Base-by-base conservation (phyloP, 2,888 invertebrate genomes). In the Heteropelma amictum region DNA sequence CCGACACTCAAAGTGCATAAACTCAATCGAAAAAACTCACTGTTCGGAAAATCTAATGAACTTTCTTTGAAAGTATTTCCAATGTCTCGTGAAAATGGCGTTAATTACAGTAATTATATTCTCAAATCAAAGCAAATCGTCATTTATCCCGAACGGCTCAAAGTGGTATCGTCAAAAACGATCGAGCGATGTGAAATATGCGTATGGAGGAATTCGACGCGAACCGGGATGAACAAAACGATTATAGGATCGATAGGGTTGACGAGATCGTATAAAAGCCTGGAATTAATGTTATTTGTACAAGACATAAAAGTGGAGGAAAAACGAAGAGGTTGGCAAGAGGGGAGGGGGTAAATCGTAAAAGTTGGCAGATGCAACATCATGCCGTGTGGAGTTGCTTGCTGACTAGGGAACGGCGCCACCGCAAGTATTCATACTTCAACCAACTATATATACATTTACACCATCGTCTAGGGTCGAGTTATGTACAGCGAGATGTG, bases 221-320 rank as follows among this genome's bases (percentile, higher is more conserved):
- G 33, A 40, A 7, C 5, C 3, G 28, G 28, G 5, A 38, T 26
- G 7, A 38, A 14, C 38, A 26, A 5, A 38, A 56, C 42, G 26
- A 51, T 45, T 3, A 4, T 58, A 54, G 56, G 35, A 65, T 70
- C 74, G 60, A 70, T 64, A 56, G 49, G 26, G 17, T n/a, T 6
- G 21, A 2, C 6, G 38, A 35, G 42, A 35, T 21, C 54, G 64
- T 47, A 60, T 53, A 65, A 77, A 76, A 51, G 73, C 77, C 69
- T 38, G 79, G 83, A 87, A 88, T 87, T 87, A 87, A 85, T 83
- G 81, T 85, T 84, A 87, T 87, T 87, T 86, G 85, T 84, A 85
- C 80, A 81, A 77, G 85, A 81, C 87, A 82, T 87, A 87, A 86
- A 86, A 82, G 81, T 79, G 80, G 80, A 82, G 83, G 83, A 35